A percentile compares a stretch with the other conserved stretches of the same genome.
Conservation (phyloP, 2,797 vertebrate species). For the Clarias platycephalus region DNA sequence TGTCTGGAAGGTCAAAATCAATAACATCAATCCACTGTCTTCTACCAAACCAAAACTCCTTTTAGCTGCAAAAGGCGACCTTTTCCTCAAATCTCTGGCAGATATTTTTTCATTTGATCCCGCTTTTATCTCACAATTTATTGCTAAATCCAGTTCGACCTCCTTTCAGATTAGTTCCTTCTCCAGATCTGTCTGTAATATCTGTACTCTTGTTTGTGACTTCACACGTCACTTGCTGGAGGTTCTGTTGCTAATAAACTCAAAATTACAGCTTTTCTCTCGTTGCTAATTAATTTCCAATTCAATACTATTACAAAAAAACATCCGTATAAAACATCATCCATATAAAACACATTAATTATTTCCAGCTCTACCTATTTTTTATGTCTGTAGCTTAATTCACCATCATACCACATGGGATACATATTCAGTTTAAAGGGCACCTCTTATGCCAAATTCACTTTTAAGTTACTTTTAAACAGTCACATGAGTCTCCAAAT, state of each 20-base stretch:
- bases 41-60: background rate
- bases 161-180: background rate
- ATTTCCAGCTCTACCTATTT: no score
- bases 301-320: background rate
- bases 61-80: background rate
- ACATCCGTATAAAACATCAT: background rate
- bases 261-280: background rate
- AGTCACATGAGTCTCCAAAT: no score
- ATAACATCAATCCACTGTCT: background rate
- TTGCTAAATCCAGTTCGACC: background rate
- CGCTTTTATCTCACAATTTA: background rate
- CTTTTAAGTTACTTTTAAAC: no score
- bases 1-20: conserved; percentile 19
- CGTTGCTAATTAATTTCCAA: background rate
- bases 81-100: conserved; percentile 1
- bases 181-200: no score
- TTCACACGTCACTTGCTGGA: background rate
- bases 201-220: background rate
- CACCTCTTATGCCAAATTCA: no score
- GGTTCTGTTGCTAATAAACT: background rate
- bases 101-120: background rate
- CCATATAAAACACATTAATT: background rate
- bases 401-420: no score
- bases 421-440: no score
- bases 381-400: no score